A percentile compares a stretch with the other conserved stretches of the same genome.
Evolutionary conservation across 2,888 invertebrate species (phyloP).

Genomic region (Pachycephus smyrnensis): DNA sequence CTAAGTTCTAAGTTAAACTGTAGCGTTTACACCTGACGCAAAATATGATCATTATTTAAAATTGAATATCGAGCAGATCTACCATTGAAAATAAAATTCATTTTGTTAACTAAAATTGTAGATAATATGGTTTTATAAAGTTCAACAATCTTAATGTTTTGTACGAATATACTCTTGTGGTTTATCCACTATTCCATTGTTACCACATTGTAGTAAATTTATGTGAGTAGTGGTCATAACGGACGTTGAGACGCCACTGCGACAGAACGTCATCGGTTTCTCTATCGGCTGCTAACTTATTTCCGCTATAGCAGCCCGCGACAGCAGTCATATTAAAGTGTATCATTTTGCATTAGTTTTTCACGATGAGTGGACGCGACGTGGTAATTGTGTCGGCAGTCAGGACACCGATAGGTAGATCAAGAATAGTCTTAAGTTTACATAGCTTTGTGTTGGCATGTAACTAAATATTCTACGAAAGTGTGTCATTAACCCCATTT

Average conservation of each 20-base stretch:
- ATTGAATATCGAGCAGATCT: background rate
- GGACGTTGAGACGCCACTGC: background rate
- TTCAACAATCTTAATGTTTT: background rate
- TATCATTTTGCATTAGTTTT: background rate
- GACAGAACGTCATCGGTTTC: background rate
- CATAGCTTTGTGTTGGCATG: background rate
- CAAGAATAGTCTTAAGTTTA: conserved; percentile 15
- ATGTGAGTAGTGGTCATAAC: background rate
- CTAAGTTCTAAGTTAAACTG: background rate
- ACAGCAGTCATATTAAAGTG: conserved; percentile 40
- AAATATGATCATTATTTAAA: background rate
- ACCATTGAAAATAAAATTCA: background rate
- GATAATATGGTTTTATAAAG: background rate
- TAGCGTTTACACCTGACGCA: background rate
- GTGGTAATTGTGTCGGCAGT: conserved; percentile 83
- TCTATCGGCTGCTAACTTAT: conserved; percentile 34
- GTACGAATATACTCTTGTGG: background rate
- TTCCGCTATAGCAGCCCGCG: conserved; percentile 32
- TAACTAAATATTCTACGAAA: conserved; percentile 5
- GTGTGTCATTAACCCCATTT: conserved; percentile 29
- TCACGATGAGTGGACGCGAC: conserved; percentile 61
- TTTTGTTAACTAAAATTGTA: background rate
- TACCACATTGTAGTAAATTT: background rate
- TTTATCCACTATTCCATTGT: background rate
- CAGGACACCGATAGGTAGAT: conserved; percentile 86